Conservation (phyloP, 2,113 vertebrate genomes). For the Burhinus oedicnemus region DNA sequence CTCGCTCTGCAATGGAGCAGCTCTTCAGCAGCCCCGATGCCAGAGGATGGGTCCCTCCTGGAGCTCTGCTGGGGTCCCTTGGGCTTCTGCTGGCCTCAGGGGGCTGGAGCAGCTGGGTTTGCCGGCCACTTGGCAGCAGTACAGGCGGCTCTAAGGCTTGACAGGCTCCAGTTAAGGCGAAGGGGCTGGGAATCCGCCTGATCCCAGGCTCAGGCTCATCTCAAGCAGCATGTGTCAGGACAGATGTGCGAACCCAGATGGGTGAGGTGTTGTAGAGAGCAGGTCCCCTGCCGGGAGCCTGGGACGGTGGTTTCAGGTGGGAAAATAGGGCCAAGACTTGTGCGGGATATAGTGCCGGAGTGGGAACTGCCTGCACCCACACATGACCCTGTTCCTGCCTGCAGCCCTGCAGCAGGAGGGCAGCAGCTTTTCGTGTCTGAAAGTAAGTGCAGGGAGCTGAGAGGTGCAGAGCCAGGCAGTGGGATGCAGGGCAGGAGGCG, state of each 20-base stretch:
- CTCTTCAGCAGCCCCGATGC: background rate
- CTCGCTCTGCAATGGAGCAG: fast-evolving
- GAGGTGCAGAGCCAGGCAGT: background rate
- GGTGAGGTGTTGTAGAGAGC: slow-evolving; percentile 6
- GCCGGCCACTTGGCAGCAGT: background rate
- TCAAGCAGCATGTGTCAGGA: background rate
- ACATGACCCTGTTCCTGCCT: background rate
- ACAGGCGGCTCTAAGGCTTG: background rate
- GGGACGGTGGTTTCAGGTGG: background rate
- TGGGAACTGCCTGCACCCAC: background rate
- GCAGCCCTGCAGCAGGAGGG: background rate
- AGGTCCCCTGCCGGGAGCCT: background rate
- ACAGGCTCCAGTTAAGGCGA: background rate
- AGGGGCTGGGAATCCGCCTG: background rate
- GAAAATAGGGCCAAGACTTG: background rate
- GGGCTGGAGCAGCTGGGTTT: background rate
- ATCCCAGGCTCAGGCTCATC: background rate
- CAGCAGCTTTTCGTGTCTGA: background rate
- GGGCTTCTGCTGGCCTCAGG: background rate
- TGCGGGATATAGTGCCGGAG: background rate
- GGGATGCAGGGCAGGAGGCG: background rate
- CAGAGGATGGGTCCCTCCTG: background rate
- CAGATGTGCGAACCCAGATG: background rate
- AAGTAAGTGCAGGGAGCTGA: background rate
- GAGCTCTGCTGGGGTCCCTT: background rate